Evolutionary conservation across 2,888 invertebrate genomes (phyloP).

Genomic region (Morpho deidamia): DNA sequence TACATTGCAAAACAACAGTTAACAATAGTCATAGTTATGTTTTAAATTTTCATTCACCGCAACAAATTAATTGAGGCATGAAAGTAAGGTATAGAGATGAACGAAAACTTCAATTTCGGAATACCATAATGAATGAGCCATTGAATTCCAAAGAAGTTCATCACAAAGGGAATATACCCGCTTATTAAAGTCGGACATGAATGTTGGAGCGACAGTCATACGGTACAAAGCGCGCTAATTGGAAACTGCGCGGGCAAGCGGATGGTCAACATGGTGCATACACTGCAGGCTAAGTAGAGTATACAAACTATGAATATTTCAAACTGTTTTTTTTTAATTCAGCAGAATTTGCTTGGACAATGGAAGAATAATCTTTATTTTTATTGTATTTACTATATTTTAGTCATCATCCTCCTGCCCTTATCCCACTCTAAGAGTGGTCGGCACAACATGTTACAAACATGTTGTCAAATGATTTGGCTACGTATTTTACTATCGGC

Average conservation of each 20-base stretch:
- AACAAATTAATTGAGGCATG: neutral
- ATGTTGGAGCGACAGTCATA: slow-evolving; percentile 33
- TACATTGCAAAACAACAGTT: no score
- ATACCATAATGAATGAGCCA: neutral
- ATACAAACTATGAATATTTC: neutral
- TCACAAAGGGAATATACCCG: slow-evolving; percentile 15
- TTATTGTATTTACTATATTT: no score
- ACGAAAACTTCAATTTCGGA: neutral
- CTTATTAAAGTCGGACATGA: slow-evolving; percentile 29
- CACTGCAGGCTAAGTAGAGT: slow-evolving; percentile 25
- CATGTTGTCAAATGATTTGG: no score
- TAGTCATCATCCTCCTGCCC: no score
- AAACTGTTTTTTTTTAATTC: no score
- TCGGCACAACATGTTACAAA: no score
- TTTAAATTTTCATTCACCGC: neutral
- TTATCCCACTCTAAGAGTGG: no score
- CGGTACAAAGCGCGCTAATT: slow-evolving; percentile 57
- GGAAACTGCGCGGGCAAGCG: slow-evolving; percentile 47
- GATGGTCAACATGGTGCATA: slow-evolving; percentile 42
- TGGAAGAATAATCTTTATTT: no score
- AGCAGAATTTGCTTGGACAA: no score
- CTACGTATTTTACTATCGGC: no score
- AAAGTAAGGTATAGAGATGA: neutral
- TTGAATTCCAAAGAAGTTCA: slow-evolving; percentile 13
- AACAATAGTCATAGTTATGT: no score